These are phyloP conservation scores for Periophthalmodon schlosseri DNA, from an alignment of 2,113 vertebrate genomes.

Conservation along the genomic window DNA sequence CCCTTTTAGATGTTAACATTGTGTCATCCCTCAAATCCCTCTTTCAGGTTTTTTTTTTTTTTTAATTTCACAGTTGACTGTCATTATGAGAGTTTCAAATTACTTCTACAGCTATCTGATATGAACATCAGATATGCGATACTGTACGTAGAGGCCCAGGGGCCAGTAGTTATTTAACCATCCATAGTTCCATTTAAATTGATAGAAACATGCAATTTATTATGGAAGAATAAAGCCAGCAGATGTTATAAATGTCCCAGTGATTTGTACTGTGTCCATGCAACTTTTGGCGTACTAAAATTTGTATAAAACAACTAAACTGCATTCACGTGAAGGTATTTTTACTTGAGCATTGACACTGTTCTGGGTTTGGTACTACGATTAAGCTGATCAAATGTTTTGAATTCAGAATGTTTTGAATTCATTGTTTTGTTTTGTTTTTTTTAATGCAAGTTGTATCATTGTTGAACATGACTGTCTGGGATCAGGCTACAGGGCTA, in stretches of 20 bases:
- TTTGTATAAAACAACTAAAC: slow-evolving; percentile 35
- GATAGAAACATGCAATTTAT: slow-evolving; percentile 57
- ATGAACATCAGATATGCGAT: slow-evolving; percentile 19
- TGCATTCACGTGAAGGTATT: slow-evolving; percentile 60
- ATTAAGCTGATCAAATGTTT: slow-evolving; percentile 61
- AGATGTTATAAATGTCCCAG: slow-evolving; percentile 54
- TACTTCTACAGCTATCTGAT: slow-evolving; percentile 43
- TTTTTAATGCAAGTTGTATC: slow-evolving; percentile 38
- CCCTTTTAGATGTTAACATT: slow-evolving; percentile 43
- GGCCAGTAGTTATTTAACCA: slow-evolving; percentile 45
- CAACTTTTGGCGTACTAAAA: slow-evolving; percentile 59
- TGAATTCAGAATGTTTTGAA: slow-evolving; percentile 58
- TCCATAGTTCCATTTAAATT: slow-evolving; percentile 62
- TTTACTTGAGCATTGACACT: slow-evolving; percentile 62
- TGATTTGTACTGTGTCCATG: slow-evolving; percentile 48
- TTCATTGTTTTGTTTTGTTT: slow-evolving; percentile 19
- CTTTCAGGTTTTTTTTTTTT: slow-evolving; percentile 32
- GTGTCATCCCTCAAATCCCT: slow-evolving; percentile 20
- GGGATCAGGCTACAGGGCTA: slow-evolving; percentile 64
- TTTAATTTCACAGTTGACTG: slow-evolving; percentile 31
- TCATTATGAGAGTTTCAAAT: slow-evolving; percentile 35
- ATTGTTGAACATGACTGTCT: slow-evolving; percentile 36
- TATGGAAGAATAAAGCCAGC: slow-evolving; percentile 61
- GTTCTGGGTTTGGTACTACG: slow-evolving; percentile 65
- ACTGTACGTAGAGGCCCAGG: slow-evolving; percentile 22